Percentiles rank a stretch among this genome's conserved stretches.
Evolutionary conservation across 1,140 invertebrate species (phyloP).

Genomic region (Micrasema minimum): DNA sequence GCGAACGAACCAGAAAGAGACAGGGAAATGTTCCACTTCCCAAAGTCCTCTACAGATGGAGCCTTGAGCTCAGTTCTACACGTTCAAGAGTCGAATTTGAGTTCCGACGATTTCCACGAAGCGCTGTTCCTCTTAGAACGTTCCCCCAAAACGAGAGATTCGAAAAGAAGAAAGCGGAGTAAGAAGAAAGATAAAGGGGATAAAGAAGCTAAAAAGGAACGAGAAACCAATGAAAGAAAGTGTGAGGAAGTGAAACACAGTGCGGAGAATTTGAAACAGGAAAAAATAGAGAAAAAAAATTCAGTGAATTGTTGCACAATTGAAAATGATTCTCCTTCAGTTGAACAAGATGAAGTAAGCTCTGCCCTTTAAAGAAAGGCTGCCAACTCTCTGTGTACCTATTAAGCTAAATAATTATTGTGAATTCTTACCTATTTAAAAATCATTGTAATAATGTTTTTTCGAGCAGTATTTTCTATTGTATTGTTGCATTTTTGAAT

Average conservation of each 20-base stretch:
- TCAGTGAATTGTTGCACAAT: conserved; percentile 29
- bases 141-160: conserved; percentile 65
- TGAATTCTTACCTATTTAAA: background rate
- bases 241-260: conserved; percentile 33
- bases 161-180: conserved; percentile 59
- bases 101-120: conserved; percentile 72
- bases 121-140: conserved; percentile 69
- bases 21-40: conserved; percentile 68
- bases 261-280: conserved; percentile 36
- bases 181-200: conserved; percentile 58
- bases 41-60: conserved; percentile 70
- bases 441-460: too few relatives aligned
- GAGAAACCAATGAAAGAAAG: conserved; percentile 39
- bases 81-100: conserved; percentile 70
- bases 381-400: too few relatives aligned
- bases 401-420: background rate
- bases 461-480: too few relatives aligned
- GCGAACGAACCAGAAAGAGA: conserved; percentile 68
- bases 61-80: conserved; percentile 70
- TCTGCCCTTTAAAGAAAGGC: conserved; percentile 46
- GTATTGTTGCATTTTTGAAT: too few relatives aligned
- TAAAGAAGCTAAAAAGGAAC: conserved; percentile 56
- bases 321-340: conserved; percentile 48
- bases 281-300: conserved; percentile 25
- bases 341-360: conserved; percentile 51